Evolutionary conservation across 2,888 invertebrate species (phyloP).

Genomic region (Poecilus cupreus): DNA sequence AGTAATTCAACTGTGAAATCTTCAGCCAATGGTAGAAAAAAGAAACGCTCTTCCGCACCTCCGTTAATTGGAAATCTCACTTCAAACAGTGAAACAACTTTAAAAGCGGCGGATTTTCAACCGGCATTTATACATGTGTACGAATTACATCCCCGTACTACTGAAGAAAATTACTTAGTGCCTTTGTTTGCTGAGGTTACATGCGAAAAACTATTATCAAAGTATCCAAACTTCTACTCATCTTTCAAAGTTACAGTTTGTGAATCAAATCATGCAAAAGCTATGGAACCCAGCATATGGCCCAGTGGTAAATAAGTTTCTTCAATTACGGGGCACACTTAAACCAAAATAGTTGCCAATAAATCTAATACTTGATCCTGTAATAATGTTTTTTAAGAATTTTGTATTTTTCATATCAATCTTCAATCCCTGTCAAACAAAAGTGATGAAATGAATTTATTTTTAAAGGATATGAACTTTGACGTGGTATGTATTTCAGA

Average conservation of each 20-base stretch:
- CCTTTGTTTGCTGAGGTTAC: background rate
- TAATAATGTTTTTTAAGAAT: no score
- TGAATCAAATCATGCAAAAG: background rate
- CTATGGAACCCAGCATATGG: background rate
- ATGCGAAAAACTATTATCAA: background rate
- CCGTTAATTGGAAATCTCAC: background rate
- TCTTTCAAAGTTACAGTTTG: background rate
- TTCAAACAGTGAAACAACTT: background rate
- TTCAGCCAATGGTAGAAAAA: no score
- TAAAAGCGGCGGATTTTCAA: background rate
- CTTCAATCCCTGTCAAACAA: background rate
- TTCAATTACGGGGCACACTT: background rate
- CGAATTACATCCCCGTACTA: background rate
- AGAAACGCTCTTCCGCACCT: background rate
- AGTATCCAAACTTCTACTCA: background rate
- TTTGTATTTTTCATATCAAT: background rate
- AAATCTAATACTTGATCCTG: no score
- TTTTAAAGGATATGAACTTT: background rate
- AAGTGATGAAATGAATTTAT: background rate
- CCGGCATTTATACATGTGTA: background rate
- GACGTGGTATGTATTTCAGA: background rate
- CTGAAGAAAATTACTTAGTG: background rate
- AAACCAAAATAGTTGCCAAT: no score
- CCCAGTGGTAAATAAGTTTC: background rate
- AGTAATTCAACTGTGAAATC: no score